A percentile compares a stretch with the other conserved stretches of the same genome.
Conservation (phyloP, 2,888 invertebrate species). For the Dasysyrphus tricinctus region DNA sequence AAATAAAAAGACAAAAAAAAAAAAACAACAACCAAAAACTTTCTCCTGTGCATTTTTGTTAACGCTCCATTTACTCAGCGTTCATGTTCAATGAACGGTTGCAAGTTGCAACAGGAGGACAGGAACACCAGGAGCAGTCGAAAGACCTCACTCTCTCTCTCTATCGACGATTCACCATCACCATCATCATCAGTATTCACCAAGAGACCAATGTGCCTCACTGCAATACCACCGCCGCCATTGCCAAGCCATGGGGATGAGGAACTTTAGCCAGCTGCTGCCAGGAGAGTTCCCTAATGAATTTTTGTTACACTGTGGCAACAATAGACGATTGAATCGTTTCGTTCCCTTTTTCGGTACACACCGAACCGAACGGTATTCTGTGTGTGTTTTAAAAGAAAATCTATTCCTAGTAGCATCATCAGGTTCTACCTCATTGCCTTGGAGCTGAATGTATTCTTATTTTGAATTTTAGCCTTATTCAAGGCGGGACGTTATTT, state of each 20-base stretch:
- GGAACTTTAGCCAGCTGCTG: slow-evolving; percentile 49
- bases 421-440: slow-evolving; percentile 61
- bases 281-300: slow-evolving; percentile 47
- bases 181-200: neutral
- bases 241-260: too few relatives aligned
- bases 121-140: slow-evolving; percentile 6
- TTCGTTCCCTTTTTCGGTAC: neutral
- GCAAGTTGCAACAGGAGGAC: slow-evolving; percentile 35
- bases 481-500: neutral
- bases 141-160: neutral
- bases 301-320: slow-evolving; percentile 61
- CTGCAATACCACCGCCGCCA: slow-evolving; percentile 1
- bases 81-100: slow-evolving; percentile 67
- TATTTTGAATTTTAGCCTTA: slow-evolving; percentile 45
- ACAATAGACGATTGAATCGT: slow-evolving; percentile 33
- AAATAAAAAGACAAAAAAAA: slow-evolving; percentile 2
- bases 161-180: neutral
- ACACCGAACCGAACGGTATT: neutral
- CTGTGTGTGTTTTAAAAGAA: slow-evolving; percentile 22
- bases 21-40: slow-evolving; percentile 30
- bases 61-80: slow-evolving; percentile 67
- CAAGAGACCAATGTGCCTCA: slow-evolving; percentile 13
- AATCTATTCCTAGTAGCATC: slow-evolving; percentile 44
- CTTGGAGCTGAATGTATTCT: slow-evolving; percentile 26
- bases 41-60: slow-evolving; percentile 52